Base-by-base conservation (phyloP, 2,113 vertebrate species). In the Glareola pratincola region DNA sequence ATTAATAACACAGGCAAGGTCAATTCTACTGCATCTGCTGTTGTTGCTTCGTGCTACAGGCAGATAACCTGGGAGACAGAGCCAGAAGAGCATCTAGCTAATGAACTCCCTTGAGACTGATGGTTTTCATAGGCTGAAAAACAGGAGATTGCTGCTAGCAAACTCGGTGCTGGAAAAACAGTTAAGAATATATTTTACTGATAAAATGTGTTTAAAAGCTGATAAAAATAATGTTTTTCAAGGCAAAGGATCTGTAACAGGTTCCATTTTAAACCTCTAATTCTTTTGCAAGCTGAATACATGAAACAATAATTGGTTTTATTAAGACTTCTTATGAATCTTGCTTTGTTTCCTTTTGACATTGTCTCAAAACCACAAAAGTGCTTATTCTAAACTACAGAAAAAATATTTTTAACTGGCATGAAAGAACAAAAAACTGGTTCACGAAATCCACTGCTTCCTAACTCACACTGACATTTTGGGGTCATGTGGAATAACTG, bases 71-170 rank as follows among this genome's bases (percentile, higher is more conserved):
- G 57, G 83, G 90, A 97, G 77, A 95, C 23, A 94, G 68, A 86
- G 71, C 39, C 56, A 54, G 10, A 16, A 13, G 91, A 97, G 88
- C 71, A 98, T 96, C 93, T 68, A 96, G 92, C 59, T 98, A 98
- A 99, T 98, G 97, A 98, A 98, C 76, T 96, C 97, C 98, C 93
- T 81, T 56, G 94, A 97, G 98, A 97, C 72, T 59, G 34, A 71
- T 84, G 91, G 57, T 94, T 90, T 92, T 91, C 59, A 54, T 69
- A 96, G 92, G 94, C 95, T 97, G 97, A 97, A 96, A 96, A 97
- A 30, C 81, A 96, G 80, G 96, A 98, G 96, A 98, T 83, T 92
- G 94, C 95, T 98, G 92, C 97, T 95, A 98, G 94, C 63, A 97
- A 97, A 93, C 86, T 94, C 76, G 89, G 34, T 77, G 22, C 56